phyloP scores from a whole-genome alignment of 2,113 vertebrate species.

The Tetrao urogallus region DNA sequence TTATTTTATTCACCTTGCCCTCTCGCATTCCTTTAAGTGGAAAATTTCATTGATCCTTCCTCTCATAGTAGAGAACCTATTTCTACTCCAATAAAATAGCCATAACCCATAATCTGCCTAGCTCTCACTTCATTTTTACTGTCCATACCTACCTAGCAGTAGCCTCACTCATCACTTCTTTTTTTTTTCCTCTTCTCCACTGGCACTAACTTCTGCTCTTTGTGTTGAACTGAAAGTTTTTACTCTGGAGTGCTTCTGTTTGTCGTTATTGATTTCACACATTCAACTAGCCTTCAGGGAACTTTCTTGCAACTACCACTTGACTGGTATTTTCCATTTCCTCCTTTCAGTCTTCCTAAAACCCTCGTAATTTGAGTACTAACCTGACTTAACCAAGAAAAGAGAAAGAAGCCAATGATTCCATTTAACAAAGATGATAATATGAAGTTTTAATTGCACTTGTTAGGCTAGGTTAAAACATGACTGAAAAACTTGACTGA shows the following conservation, averaged over 20 bases:
- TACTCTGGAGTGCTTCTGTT: background rate
- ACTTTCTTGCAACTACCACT: background rate
- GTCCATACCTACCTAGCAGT: accelerated
- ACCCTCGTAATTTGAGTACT: background rate
- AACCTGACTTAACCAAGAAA: background rate
- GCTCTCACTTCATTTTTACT: background rate
- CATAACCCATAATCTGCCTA: background rate
- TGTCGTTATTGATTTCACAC: background rate
- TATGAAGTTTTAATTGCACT: background rate
- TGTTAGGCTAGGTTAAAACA: background rate
- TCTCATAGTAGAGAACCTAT: background rate
- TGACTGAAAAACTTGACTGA: background rate
- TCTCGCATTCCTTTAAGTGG: background rate
- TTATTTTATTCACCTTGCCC: background rate
- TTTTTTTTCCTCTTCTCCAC: background rate
- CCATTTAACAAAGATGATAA: background rate
- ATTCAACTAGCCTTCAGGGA: background rate
- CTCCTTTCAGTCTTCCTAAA: background rate
- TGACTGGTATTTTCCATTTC: background rate
- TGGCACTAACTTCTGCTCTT: background rate
- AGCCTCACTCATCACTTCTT: background rate
- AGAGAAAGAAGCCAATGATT: background rate
- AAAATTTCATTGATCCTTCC: background rate
- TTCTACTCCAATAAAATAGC: background rate
- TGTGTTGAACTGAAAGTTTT: background rate